phyloP scores from a whole-genome alignment of 2,888 invertebrate species.

The Choristoneura rosaceana region DNA sequence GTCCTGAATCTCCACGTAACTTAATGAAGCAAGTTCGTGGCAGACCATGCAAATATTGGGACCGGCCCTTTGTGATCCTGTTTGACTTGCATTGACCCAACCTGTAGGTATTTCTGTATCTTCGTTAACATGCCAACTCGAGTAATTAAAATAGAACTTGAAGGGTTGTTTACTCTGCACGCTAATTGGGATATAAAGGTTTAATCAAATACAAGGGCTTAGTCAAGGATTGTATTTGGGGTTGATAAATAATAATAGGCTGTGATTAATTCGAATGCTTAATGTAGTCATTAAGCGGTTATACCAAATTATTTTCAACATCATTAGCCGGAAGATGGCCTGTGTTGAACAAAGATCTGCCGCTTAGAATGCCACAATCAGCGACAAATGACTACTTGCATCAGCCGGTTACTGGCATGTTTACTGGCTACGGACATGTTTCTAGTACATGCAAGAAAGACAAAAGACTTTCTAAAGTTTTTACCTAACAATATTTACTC shows the following conservation, averaged over 20 bases:
- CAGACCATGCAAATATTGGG: constrained; percentile 40
- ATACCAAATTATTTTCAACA: too few species aligned
- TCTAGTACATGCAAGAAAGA: too few species aligned
- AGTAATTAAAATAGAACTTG: constrained; percentile 41
- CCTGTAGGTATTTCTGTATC: constrained; percentile 29
- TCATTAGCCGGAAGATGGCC: too few species aligned
- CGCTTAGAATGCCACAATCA: too few species aligned
- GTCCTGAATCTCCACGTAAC: constrained; percentile 17
- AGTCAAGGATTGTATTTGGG: constrained; percentile 5
- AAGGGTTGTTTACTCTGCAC: constrained; percentile 28
- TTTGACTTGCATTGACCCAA: constrained; percentile 40
- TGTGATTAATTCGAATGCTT: neutral
- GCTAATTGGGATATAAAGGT: constrained; percentile 31
- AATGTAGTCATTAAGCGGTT: neutral
- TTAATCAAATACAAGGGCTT: constrained; percentile 27
- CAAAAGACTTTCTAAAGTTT: too few species aligned
- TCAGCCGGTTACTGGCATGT: too few species aligned
- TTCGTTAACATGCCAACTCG: constrained; percentile 39
- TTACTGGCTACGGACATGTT: too few species aligned
- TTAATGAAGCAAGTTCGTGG: constrained; percentile 39
- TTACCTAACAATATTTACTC: too few species aligned
- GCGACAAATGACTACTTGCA: too few species aligned
- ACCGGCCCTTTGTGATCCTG: constrained; percentile 37
- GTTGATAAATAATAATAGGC: constrained; percentile 7
- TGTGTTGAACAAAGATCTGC: too few species aligned